Percentiles rank a stretch among this genome's conserved stretches.
Evolutionary conservation across 2,888 invertebrate genomes (phyloP).

Genomic region (Lepidocyrtinus sp.): DNA sequence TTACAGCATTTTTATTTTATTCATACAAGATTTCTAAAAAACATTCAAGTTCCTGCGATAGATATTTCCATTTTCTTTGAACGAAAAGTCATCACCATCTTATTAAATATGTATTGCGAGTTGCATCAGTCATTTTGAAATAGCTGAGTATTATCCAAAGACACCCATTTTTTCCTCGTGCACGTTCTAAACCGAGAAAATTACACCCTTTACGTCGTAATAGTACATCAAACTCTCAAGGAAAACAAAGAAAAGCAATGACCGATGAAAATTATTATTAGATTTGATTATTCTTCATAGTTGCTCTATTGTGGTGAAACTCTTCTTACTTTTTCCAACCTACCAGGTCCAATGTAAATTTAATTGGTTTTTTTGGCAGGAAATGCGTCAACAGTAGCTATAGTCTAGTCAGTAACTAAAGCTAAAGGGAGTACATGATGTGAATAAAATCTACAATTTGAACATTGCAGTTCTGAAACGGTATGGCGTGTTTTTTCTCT

Average conservation of each 20-base stretch:
- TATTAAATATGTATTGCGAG: neutral
- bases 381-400: constrained; percentile 48
- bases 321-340: neutral
- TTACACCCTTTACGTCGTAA: neutral
- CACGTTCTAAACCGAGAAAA: neutral
- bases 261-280: constrained; percentile 29
- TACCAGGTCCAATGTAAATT: constrained; percentile 29
- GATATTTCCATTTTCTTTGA: neutral
- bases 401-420: constrained; percentile 8
- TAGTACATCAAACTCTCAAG: neutral
- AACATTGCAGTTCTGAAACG: constrained; percentile 17
- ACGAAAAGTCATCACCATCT: neutral
- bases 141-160: neutral
- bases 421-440: neutral
- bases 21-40: too few relatives aligned
- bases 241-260: constrained; percentile 29
- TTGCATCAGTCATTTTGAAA: constrained; percentile 9
- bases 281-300: constrained; percentile 10
- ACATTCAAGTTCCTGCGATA: too few relatives aligned
- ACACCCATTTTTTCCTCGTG: neutral
- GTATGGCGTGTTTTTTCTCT: constrained; percentile 21
- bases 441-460: too few relatives aligned
- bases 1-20: too few relatives aligned
- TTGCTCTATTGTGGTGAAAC: neutral
- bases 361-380: constrained; percentile 52